These are phyloP conservation scores for Brenthis ino DNA, from an alignment of 2,888 invertebrate species.

Conservation along the genomic window DNA sequence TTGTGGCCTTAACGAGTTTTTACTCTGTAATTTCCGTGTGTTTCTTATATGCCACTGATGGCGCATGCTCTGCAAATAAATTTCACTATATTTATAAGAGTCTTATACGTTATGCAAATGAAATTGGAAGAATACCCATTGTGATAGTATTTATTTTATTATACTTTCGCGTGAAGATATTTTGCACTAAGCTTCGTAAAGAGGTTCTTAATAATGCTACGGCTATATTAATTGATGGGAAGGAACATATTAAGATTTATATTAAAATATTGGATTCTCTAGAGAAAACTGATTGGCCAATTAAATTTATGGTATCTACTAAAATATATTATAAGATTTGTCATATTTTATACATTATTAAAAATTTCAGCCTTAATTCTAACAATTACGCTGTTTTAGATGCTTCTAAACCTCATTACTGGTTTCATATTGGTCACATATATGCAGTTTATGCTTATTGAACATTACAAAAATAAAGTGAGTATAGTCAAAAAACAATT, in stretches of 20 bases:
- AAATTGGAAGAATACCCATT: conserved; percentile 24
- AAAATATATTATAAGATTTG: too few species aligned
- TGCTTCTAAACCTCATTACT: conserved; percentile 7
- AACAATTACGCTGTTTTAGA: conserved; percentile 5
- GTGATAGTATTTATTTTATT: conserved; percentile 20
- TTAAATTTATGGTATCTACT: conserved; percentile 28
- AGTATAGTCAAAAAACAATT: not conserved
- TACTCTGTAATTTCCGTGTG: not conserved
- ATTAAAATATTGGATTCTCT: conserved; percentile 12
- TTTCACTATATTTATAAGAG: not conserved
- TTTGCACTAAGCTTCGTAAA: conserved; percentile 23
- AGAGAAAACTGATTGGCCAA: conserved; percentile 28
- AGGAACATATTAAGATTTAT: conserved; percentile 23
- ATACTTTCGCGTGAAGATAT: conserved; percentile 28
- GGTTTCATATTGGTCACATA: conserved; percentile 19
- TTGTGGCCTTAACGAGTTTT: not conserved
- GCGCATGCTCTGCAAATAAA: too few species aligned
- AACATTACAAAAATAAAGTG: not conserved
- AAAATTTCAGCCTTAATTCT: not conserved
- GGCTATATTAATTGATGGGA: conserved; percentile 15
- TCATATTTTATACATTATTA: too few species aligned
- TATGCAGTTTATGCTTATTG: not conserved
- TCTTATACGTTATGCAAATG: not conserved
- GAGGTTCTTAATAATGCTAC: conserved; percentile 17
- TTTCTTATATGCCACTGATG: not conserved